These are phyloP conservation scores for Cryptus viduatorius DNA, from an alignment of 2,888 invertebrate species.

Conservation along the genomic window DNA sequence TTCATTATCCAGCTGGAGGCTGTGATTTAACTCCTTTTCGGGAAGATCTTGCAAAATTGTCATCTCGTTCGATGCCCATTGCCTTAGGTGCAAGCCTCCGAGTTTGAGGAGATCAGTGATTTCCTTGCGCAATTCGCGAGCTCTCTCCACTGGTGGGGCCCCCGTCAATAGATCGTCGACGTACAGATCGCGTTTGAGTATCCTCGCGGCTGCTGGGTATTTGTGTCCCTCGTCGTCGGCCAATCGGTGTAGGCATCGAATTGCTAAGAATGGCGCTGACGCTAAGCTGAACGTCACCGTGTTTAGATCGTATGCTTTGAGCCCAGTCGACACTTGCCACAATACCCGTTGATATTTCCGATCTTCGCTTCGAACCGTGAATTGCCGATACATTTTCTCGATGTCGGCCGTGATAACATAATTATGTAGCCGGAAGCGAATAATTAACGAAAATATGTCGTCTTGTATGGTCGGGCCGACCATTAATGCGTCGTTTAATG, in stretches of 20 bases:
- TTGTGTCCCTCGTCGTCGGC: conserved; percentile 60
- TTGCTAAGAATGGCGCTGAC: conserved; percentile 71
- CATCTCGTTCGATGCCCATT: not conserved
- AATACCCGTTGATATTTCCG: conserved; percentile 69
- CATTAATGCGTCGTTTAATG: conserved; percentile 67
- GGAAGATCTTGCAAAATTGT: not conserved
- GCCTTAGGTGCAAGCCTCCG: conserved; percentile 35
- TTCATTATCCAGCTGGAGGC: conserved; percentile 58
- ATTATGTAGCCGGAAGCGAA: conserved; percentile 67
- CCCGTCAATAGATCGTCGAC: conserved; percentile 75
- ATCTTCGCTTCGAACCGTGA: conserved; percentile 60
- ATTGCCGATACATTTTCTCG: conserved; percentile 73
- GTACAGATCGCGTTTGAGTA: conserved; percentile 70
- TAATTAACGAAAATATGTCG: conserved; percentile 69
- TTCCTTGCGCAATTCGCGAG: conserved; percentile 12
- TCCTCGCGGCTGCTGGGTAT: conserved; percentile 61
- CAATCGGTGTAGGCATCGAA: conserved; percentile 68
- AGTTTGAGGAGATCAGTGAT: conserved; percentile 32
- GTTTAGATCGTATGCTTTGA: conserved; percentile 36
- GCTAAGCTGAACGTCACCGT: conserved; percentile 60
- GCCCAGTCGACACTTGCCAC: conserved; percentile 37
- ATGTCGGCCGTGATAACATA: conserved; percentile 72
- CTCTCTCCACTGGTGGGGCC: conserved; percentile 23
- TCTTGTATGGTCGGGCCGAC: conserved; percentile 71
- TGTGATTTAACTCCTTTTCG: no score